Conservation (phyloP, 2,797 vertebrate species). For the Hemibagrus guttatus region DNA sequence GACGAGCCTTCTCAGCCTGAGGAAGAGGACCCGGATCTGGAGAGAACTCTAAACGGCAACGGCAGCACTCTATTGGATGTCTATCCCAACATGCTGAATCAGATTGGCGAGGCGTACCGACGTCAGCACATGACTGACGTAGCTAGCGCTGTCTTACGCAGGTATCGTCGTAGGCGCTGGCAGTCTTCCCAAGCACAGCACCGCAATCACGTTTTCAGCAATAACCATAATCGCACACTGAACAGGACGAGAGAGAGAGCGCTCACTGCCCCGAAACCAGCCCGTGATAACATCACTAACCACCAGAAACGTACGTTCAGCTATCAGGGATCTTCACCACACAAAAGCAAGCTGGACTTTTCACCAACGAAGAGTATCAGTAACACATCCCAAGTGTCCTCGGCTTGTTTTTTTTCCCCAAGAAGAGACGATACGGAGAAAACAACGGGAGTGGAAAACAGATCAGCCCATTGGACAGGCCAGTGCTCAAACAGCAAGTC, state of each 20-base stretch:
- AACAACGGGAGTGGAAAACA: background rate
- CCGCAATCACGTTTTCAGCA: background rate
- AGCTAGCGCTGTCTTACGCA: constrained; percentile 64
- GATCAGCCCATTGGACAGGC: constrained; percentile 28
- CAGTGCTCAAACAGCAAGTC: constrained; percentile 3
- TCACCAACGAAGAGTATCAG: background rate
- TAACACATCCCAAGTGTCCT: constrained; percentile 8
- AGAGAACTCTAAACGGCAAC: constrained; percentile 67
- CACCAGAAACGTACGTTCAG: background rate
- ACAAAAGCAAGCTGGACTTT: constrained; percentile 27
- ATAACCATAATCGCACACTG: background rate
- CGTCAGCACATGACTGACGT: constrained; percentile 58
- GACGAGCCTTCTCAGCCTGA: constrained; percentile 58
- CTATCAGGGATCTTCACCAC: constrained; percentile 10
- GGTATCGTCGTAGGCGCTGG: constrained; percentile 66
- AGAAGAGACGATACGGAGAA: constrained; percentile 22
- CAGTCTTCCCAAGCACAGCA: background rate
- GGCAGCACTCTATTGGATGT: constrained; percentile 65
- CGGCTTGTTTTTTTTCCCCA: constrained; percentile 53
- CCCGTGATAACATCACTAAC: background rate
- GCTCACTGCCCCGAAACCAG: background rate
- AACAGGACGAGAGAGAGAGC: constrained; percentile 23
- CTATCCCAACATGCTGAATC: constrained; percentile 73
- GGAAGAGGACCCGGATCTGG: constrained; percentile 69
- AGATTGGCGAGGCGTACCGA: constrained; percentile 62